Percentiles rank a stretch among this genome's conserved stretches.
phyloP scores from a whole-genome alignment of 2,888 invertebrate genomes.

The Hipparchia sbordonii region DNA sequence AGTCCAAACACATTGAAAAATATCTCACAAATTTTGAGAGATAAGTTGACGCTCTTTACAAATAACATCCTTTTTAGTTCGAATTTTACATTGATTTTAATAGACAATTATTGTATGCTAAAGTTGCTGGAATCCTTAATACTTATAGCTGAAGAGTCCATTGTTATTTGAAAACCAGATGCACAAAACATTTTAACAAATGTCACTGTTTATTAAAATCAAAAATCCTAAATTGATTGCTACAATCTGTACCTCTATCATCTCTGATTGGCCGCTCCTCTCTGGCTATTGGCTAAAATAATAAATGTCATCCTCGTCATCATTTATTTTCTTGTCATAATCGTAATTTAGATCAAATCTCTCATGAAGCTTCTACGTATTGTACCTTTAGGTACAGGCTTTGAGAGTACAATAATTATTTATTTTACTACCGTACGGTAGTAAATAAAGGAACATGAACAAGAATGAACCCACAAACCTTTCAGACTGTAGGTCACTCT shows the following conservation, averaged over 20 bases:
- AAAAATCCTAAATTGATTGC: not conserved
- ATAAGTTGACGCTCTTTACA: slow-evolving; percentile 31
- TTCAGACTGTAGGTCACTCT: not conserved
- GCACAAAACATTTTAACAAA: slow-evolving; percentile 19
- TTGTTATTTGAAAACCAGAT: slow-evolving; percentile 17
- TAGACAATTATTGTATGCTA: not conserved
- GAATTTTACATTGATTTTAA: not conserved
- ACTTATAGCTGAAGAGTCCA: slow-evolving; percentile 4
- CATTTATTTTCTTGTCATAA: too few relatives aligned
- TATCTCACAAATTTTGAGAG: slow-evolving; percentile 30
- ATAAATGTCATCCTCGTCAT: too few relatives aligned
- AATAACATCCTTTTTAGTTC: slow-evolving; percentile 33
- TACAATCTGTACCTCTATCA: too few relatives aligned
- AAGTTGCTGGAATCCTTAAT: slow-evolving; percentile 10
- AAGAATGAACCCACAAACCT: too few relatives aligned
- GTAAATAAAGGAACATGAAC: too few relatives aligned
- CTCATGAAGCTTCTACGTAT: too few relatives aligned
- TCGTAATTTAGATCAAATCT: too few relatives aligned
- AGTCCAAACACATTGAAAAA: slow-evolving; percentile 37
- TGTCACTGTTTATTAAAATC: not conserved
- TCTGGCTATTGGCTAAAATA: too few relatives aligned
- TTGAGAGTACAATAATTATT: too few relatives aligned
- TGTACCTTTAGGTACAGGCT: too few relatives aligned
- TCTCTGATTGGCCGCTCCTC: too few relatives aligned
- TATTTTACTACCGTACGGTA: too few relatives aligned